These are phyloP conservation scores for Ovis aries DNA, from an alignment of 2,113 vertebrate genomes.

Conservation along the genomic window DNA sequence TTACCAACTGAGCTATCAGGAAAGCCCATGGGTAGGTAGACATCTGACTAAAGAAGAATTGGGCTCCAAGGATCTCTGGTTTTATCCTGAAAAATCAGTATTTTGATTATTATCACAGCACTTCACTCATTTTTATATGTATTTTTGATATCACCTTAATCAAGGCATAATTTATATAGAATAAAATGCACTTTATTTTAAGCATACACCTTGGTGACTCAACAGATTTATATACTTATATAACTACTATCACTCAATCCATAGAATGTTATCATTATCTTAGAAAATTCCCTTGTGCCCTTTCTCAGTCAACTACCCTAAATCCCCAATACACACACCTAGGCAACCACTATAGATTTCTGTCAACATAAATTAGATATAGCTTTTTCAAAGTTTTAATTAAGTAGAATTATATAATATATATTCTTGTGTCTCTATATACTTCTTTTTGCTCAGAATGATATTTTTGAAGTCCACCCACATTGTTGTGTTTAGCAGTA, in stretches of 20 bases:
- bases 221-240: background rate
- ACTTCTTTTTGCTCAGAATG: background rate
- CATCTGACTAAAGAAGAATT: background rate
- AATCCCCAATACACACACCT: background rate
- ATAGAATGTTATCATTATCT: background rate
- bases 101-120: background rate
- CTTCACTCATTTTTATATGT: background rate
- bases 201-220: background rate
- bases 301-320: background rate
- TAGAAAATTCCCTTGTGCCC: background rate
- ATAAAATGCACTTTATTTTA: background rate
- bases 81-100: background rate
- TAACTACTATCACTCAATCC: background rate
- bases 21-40: background rate
- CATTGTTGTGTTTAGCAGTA: background rate
- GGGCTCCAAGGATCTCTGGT: background rate
- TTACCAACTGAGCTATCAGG: background rate
- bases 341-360: background rate
- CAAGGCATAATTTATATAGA: background rate
- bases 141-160: background rate
- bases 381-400: background rate
- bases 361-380: background rate
- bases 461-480: background rate
- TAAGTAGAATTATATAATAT: background rate
- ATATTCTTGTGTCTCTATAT: background rate